Evolutionary conservation across 1,140 invertebrate genomes (phyloP), one percentile per base, ranked within the genome.

Genomic region (Pachyrhynchus sulphureomaculatus): DNA sequence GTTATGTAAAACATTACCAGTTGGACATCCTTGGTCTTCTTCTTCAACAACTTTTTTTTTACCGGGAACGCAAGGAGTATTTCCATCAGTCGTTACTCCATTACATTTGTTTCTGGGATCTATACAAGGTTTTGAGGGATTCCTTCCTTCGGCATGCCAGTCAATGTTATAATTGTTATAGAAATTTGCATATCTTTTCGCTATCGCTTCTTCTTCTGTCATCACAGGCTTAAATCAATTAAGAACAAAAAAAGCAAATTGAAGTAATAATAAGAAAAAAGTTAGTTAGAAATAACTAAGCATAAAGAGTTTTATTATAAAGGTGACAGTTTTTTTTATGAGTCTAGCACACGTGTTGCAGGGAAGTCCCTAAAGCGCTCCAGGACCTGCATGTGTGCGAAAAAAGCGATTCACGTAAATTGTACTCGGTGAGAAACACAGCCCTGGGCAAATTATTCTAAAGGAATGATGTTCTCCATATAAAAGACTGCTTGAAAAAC

Each of bases 91-190:
- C 10, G 70, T 71, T 18, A 67, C 62, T 1, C 66, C 66, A n/a
- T 18, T 49, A 33, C 53, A 62, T 36, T 54, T 49, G 9, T 42
- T 47, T 15, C 61, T 26, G 10, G 57, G 52, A 47, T 65, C 54
- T 32, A 45, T 36, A 51, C 6, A 18, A 8, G 15, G 23, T 12
- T 26, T 17, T 20, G 15, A 6, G 10, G 6, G n/a, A 32, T 33
- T 29, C 36, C 13, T n/a, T 18, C 60, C 48, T 5, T 70, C 65
- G 15, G 62, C 45, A 15, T 68, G 68, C 61, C 65, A 71, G 36
- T 73, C 69, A 9, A 70, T 56, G 47, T 73, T 73, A 42, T 71
- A 73, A 47, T 70, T 68, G 52, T 73, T 73, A 49, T 73, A 73
- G 33, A 70, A 73, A 42, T 73, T 73, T 8, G 68, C 62, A 23